Evolutionary conservation across 2,797 vertebrate genomes (phyloP), one percentile per base, ranked within the genome.

Genomic region (Crax fasciolata): DNA sequence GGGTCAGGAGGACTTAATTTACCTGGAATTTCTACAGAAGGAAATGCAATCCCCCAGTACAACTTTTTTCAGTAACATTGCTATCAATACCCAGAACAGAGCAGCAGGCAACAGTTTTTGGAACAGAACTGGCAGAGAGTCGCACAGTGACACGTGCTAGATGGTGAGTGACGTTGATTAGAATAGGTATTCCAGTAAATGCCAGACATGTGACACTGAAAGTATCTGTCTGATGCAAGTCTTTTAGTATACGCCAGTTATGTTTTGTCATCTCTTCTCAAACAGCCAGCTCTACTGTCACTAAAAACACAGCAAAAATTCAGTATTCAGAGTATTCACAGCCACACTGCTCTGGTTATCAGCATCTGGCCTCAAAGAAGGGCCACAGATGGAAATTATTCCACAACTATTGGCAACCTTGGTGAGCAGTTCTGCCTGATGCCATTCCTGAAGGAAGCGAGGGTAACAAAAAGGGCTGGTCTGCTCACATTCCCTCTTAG

Each of bases 151-250:
- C 84, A 94, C 88, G 43, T 81, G 1, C 58, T 88, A 78, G 85
- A 77, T 91, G 62, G 85, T 95, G 94, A 97, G 83, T 95, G 96
- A 94, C 94, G 95, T 52, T 83, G 91, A 90, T 94, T 96, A 94
- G 92, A 96, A 96, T 30, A 96, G 92, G 91, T 90, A 91, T 94
- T 90, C 87, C 83, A 83, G 91, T 89, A 96, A 96, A 93, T 78
- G 81, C 92, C 94, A 96, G 89, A 72, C 88, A 77, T 82, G 76
- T 95, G 95, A 94, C 92, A 96, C 3, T 74, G 89, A 87, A 91
- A 93, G 61, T 88, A 86, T 95, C 90, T 94, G 66, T 30, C 87
- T 96, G 87, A 94, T 90, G 54, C 41, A 52, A 96, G 78, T 27
- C 89, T 94, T 93, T 92, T 86, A 89, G 63, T 30, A 14, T 3